A percentile compares a stretch with the other conserved stretches of the same genome.
Evolutionary conservation across 2,888 invertebrate species (phyloP).

Genomic region (Callosobruchus maculatus): DNA sequence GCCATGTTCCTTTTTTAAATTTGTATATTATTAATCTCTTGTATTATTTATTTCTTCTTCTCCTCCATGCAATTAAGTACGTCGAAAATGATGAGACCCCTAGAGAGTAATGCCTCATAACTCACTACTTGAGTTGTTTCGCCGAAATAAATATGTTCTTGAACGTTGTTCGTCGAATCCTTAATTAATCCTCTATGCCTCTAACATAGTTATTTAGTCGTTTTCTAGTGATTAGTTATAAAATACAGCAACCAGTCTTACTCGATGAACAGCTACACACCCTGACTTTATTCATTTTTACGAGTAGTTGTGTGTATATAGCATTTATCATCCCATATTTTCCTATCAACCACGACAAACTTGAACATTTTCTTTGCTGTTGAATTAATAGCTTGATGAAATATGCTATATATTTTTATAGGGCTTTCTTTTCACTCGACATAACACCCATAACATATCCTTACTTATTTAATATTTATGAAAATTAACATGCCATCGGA

Average conservation of each 20-base stretch:
- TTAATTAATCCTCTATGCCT: background rate
- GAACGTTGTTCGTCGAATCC: background rate
- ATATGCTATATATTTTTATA: conserved; percentile 23
- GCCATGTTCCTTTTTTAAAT: no score
- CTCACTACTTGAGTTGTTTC: background rate
- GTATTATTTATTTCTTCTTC: no score
- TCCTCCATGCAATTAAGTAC: no score
- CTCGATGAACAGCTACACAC: background rate
- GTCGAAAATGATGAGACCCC: no score
- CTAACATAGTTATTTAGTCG: background rate
- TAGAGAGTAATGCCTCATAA: no score
- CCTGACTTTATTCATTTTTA: background rate
- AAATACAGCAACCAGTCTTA: background rate
- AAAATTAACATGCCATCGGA: background rate
- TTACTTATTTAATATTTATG: background rate
- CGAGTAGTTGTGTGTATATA: conserved; percentile 18
- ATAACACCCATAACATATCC: background rate
- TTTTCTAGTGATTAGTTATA: background rate
- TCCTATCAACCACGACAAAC: conserved; percentile 17
- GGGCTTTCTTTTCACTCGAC: conserved; percentile 6
- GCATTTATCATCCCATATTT: conserved; percentile 25
- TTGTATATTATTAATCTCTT: no score
- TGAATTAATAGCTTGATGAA: conserved; percentile 13
- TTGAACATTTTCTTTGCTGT: conserved; percentile 9
- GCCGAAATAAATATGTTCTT: background rate